Conservation (phyloP, 2,888 invertebrate genomes). For the Rhamphomyia laevipes region DNA sequence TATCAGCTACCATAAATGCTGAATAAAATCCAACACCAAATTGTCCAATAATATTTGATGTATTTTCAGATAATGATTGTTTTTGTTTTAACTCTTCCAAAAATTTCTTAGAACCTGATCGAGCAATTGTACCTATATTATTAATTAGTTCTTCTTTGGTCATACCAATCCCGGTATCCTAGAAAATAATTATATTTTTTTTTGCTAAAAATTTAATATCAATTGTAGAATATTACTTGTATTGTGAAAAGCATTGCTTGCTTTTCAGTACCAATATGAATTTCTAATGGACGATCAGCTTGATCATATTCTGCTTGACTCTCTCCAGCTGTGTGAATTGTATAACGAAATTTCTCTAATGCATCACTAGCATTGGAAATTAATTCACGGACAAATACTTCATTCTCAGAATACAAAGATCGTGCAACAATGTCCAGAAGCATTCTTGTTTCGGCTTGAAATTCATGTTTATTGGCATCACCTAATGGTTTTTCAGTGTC, state of each 20-base stretch:
- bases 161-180: slow-evolving; percentile 95
- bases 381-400: slow-evolving; percentile 91
- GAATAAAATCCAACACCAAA: slow-evolving; percentile 99
- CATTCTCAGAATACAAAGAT: slow-evolving; percentile 94
- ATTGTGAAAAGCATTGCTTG: slow-evolving; percentile 71
- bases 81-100: slow-evolving; percentile 69
- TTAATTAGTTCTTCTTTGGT: slow-evolving; percentile 80
- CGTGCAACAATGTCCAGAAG: slow-evolving; percentile 92
- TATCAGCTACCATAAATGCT: slow-evolving; percentile 93
- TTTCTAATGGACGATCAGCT: slow-evolving; percentile 63
- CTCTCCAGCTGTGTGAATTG: slow-evolving; percentile 43
- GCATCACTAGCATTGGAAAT: slow-evolving; percentile 98
- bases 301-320: slow-evolving; percentile 42
- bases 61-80: slow-evolving; percentile 45
- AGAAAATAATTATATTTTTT: slow-evolving; percentile 4
- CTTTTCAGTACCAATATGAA: slow-evolving; percentile 81
- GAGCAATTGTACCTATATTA: slow-evolving; percentile 90
- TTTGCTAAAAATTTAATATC: neutral
- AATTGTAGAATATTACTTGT: slow-evolving; percentile 45
- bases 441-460: slow-evolving; percentile 95
- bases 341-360: slow-evolving; percentile 82
- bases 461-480: slow-evolving; percentile 61
- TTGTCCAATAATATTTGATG: slow-evolving; percentile 82
- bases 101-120: slow-evolving; percentile 91
- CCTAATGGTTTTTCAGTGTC: slow-evolving; percentile 24